phyloP scores from a whole-genome alignment of 2,797 vertebrate genomes.

The Mus spretus region DNA sequence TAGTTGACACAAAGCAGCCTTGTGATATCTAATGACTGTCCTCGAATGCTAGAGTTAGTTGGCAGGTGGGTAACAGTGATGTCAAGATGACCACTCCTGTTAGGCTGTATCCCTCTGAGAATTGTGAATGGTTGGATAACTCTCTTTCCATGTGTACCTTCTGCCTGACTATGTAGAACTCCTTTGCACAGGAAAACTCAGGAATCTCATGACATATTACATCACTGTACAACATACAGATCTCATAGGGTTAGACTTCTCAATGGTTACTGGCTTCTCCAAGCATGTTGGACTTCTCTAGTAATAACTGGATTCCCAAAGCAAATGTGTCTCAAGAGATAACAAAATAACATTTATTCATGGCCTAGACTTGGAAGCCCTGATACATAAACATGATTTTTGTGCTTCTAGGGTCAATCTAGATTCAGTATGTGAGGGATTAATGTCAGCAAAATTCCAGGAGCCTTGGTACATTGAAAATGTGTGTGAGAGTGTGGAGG shows the following conservation, averaged over 20 bases:
- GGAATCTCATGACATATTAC: neutral
- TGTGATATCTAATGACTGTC: neutral
- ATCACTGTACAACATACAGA: neutral
- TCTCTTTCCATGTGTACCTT: neutral
- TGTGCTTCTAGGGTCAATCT: neutral
- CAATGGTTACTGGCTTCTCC: neutral
- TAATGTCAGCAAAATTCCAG: neutral
- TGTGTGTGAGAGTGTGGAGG: too few relatives aligned
- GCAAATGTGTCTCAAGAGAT: neutral
- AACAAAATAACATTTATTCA: neutral
- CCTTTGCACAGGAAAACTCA: neutral
- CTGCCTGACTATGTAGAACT: fast-evolving
- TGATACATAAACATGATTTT: neutral
- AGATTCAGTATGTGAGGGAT: neutral
- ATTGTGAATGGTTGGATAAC: neutral
- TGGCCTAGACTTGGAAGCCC: neutral
- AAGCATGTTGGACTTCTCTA: neutral
- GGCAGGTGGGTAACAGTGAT: neutral
- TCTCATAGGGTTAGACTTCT: neutral
- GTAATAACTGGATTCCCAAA: neutral
- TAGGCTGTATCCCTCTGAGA: neutral
- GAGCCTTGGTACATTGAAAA: neutral
- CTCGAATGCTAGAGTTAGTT: fast-evolving
- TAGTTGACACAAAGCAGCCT: neutral
- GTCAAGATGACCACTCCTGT: neutral